These are phyloP conservation scores for Oryzias curvinotus DNA, from an alignment of 2,113 vertebrate species.

Conservation along the genomic window DNA sequence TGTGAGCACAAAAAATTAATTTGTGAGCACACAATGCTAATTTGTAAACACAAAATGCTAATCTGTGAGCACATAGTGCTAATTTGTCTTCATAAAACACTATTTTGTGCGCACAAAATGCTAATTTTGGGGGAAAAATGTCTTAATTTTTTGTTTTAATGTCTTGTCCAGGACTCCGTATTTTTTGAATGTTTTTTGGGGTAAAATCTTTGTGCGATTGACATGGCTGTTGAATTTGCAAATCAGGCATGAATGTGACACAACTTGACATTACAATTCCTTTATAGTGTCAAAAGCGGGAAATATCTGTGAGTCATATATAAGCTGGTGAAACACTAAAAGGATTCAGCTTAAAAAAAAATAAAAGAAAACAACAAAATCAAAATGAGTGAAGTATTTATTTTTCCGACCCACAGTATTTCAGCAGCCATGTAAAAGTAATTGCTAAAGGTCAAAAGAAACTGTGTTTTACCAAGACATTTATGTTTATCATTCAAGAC, in stretches of 20 bases:
- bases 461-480: slow-evolving; percentile 72
- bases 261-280: not conserved
- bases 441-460: slow-evolving; percentile 77
- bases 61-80: no score
- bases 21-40: no score
- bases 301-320: slow-evolving; percentile 6
- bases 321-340: not conserved
- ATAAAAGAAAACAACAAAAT: slow-evolving; percentile 1
- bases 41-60: no score
- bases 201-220: not conserved
- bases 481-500: slow-evolving; percentile 75
- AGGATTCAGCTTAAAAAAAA: slow-evolving; percentile 3
- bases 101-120: no score
- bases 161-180: no score
- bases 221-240: slow-evolving; percentile 3
- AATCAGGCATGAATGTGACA: not conserved
- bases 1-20: no score
- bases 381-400: slow-evolving; percentile 33
- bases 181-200: no score
- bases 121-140: no score
- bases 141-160: no score
- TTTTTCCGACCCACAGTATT: slow-evolving; percentile 24
- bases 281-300: not conserved
- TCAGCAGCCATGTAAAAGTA: slow-evolving; percentile 65
- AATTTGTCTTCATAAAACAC: no score